Evolutionary conservation across 2,888 invertebrate genomes (phyloP).

Genomic region (Ametastegia equiseti): DNA sequence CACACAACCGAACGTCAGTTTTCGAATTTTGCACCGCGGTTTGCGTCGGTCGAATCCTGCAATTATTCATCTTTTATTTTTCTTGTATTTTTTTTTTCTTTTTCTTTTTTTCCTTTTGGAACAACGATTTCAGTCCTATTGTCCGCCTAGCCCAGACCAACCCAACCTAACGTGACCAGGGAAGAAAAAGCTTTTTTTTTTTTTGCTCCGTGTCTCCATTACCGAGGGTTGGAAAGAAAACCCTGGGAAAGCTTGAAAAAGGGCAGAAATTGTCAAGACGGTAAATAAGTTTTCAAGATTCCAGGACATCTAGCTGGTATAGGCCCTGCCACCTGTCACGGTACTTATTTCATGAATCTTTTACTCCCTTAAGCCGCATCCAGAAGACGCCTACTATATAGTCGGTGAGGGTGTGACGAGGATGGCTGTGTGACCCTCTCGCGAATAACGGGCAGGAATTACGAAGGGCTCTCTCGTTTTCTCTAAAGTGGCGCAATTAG

Average conservation of each 20-base stretch:
- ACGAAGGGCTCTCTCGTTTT: slow-evolving; percentile 28
- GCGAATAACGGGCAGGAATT: slow-evolving; percentile 3
- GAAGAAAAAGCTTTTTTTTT: slow-evolving; percentile 10
- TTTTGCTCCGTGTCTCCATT: too few relatives aligned
- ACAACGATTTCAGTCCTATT: background rate
- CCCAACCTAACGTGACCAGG: background rate
- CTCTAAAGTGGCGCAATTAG: slow-evolving; percentile 37
- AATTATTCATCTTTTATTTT: background rate
- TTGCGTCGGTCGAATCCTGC: background rate
- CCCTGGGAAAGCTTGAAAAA: background rate
- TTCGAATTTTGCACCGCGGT: background rate
- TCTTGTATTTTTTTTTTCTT: too few relatives aligned
- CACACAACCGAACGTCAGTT: background rate
- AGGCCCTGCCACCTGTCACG: slow-evolving; percentile 13
- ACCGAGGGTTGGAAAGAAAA: background rate
- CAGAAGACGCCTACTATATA: background rate
- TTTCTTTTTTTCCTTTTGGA: background rate
- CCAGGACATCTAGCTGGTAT: background rate
- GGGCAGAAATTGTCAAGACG: background rate
- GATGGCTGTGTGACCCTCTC: background rate
- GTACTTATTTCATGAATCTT: slow-evolving; percentile 46
- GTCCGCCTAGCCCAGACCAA: background rate
- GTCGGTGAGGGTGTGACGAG: background rate
- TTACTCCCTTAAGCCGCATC: background rate
- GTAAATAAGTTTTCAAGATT: slow-evolving; percentile 41